Base-by-base conservation (phyloP, 1,140 invertebrate species). In the Brachionus rubens region DNA sequence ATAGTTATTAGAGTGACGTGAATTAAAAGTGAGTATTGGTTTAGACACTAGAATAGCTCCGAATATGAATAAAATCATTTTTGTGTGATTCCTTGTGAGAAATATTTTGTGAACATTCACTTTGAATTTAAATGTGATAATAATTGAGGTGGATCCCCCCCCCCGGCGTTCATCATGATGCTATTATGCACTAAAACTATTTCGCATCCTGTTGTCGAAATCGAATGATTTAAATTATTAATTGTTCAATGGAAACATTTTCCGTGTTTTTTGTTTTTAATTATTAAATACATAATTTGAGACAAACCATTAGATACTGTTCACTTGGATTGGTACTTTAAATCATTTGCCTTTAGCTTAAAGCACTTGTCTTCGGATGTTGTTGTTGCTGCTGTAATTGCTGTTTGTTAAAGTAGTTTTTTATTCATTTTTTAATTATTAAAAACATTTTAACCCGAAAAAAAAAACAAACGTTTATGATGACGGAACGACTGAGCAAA, bases 61-160 rank as follows among this genome's bases (percentile, higher is more conserved):
- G 19, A 21, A 19, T 10, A 70, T 36, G 14, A 70, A 70, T 19
- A 70, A 50, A 9, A 48, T 30, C 43, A 48, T 48, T 70, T n/a
- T 70, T 70, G 16, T 48, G 65, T 28, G 28, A 48, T 16, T 48
- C 65, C 41, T 70, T 48, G 28, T 70, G 43, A 0, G 65, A 70
- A 48, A 48, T 48, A 30, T 70, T 70, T 14, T 70, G 43, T n/a
- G n/a, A n/a, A 30, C 65, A 70, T 70, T 70, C 65, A 33, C 14
- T 70, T n/a, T 3, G 43, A 48, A 16, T 70, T 70, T 33, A 70
- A 41, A 43, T 65, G 59, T 36, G 59, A 65, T 41, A 65, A 65
- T 30, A 65, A 28, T 10, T 59, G 54, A 6, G 54, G 54, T 33
- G 54, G 36, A 33, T 59, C 54, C 10, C 30, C 1, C n/a, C n/a